A percentile compares a stretch with the other conserved stretches of the same genome.
Evolutionary conservation across 2,113 vertebrate genomes (phyloP).

Genomic region (Geococcyx californianus): DNA sequence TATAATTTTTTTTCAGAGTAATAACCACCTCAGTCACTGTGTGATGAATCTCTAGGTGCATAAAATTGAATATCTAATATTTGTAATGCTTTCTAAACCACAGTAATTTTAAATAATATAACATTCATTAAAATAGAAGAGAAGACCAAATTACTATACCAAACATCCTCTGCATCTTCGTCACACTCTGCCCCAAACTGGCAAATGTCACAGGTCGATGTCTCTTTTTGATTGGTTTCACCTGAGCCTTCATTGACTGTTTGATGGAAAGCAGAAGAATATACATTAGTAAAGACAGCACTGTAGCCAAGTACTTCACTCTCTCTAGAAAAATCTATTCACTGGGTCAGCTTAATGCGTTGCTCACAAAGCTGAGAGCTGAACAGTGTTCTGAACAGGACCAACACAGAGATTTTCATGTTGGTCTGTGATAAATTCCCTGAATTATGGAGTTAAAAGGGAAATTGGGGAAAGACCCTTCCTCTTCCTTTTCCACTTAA

Average conservation of each 20-base stretch:
- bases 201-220: constrained; percentile 98
- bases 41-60: not conserved
- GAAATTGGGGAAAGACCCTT: not conserved
- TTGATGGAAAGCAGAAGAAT: constrained; percentile 54
- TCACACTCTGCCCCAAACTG: constrained; percentile 99
- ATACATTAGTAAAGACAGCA: not conserved
- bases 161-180: constrained; percentile 98
- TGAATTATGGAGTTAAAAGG: not conserved
- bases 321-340: constrained; percentile 11
- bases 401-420: not conserved
- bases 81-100: not conserved
- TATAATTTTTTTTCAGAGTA: constrained; percentile 1
- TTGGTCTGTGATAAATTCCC: not conserved
- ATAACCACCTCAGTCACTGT: not conserved
- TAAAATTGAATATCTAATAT: not conserved
- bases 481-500: not conserved
- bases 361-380: not conserved
- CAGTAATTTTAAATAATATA: constrained; percentile 21
- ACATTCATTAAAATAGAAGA: constrained; percentile 58
- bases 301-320: not conserved
- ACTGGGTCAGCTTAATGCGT: accelerated
- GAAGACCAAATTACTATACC: constrained; percentile 77
- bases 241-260: constrained; percentile 95
- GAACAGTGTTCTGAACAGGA: accelerated
- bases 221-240: constrained; percentile 95